Evolutionary conservation across 64 coral and sea anemone species (phyloP), one percentile per base, ranked within the genome.

Genomic region (Astreopora myriophthalma): DNA sequence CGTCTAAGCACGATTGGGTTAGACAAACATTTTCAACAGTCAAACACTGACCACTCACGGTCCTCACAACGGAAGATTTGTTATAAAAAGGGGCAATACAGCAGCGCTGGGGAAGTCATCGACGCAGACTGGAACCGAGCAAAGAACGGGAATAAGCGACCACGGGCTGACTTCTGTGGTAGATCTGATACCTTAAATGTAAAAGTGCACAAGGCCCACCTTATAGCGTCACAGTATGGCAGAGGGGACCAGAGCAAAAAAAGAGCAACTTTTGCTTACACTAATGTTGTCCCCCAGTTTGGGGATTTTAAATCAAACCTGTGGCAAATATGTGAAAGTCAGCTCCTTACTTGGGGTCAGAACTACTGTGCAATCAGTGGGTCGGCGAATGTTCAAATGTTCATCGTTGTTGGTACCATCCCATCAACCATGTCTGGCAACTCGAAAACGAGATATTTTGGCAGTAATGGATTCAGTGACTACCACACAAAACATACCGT

Each of bases 241-340:
- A 29, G 12, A 81, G 52, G 78, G 23, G 20, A 37, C 20, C 29
- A 63, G 6, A 24, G 13, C 9, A 20, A 11, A 13, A 81, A 36
- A 51, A n/a, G 11, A 62, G 17, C 29, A 63, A 81, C 78, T 62
- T 81, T 81, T 36, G 33, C 24, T 63, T 81, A 63, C 52, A 81
- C 52, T 3, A 81, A 81, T 22, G 52, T 13, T 19, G 78, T 80
- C 16, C 76, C 76, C 5, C 16, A 55, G 16, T 55, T 55, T 55
- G 49, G 10, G 2, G 49, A n/a, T n/a, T n/a, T n/a, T n/a, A n/a
- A n/a, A n/a, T n/a, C n/a, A n/a, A n/a, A n/a, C n/a, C n/a, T n/a
- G n/a, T n/a, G n/a, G n/a, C n/a, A n/a, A 11, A 52, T n/a, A n/a
- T n/a, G n/a, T n/a, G n/a, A n/a, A n/a, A n/a, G n/a, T n/a, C n/a